A percentile compares a stretch with the other conserved stretches of the same genome.
These are phyloP conservation scores for Heliconius nattereri DNA, from an alignment of 1,140 invertebrate genomes.

Conservation along the genomic window DNA sequence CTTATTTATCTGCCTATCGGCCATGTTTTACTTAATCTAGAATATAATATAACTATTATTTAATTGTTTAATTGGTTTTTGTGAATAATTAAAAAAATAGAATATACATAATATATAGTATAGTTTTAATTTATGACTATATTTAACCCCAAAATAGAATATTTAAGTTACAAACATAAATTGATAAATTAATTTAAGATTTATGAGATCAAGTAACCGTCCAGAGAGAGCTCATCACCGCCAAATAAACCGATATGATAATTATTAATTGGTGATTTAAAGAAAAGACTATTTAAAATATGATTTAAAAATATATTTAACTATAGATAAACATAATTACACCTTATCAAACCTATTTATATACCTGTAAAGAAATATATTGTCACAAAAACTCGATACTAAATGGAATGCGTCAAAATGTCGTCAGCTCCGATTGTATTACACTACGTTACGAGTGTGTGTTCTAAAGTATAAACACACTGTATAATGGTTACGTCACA, in stretches of 20 bases:
- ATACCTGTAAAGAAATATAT: conserved; percentile 2
- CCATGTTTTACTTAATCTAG: not conserved
- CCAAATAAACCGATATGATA: not conserved
- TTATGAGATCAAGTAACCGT: no score
- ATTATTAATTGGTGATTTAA: not conserved
- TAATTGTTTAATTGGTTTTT: not conserved
- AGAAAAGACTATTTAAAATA: not conserved
- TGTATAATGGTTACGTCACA: conserved; percentile 61
- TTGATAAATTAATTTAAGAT: no score
- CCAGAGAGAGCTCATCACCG: not conserved
- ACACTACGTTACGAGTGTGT: not conserved
- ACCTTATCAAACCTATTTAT: conserved; percentile 26
- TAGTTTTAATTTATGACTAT: no score
- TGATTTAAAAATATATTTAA: not conserved
- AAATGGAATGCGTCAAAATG: conserved; percentile 65
- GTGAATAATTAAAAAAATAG: not conserved
- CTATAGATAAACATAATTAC: not conserved
- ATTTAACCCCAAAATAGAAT: no score
- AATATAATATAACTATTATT: not conserved
- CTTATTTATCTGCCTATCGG: not conserved
- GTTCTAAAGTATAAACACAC: not conserved
- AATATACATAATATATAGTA: no score
- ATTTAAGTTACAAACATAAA: no score
- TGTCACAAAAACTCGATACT: conserved; percentile 41
- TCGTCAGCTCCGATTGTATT: conserved; percentile 43